Evolutionary conservation across 2,888 invertebrate species (phyloP).

Genomic region (Drosophila dives): DNA sequence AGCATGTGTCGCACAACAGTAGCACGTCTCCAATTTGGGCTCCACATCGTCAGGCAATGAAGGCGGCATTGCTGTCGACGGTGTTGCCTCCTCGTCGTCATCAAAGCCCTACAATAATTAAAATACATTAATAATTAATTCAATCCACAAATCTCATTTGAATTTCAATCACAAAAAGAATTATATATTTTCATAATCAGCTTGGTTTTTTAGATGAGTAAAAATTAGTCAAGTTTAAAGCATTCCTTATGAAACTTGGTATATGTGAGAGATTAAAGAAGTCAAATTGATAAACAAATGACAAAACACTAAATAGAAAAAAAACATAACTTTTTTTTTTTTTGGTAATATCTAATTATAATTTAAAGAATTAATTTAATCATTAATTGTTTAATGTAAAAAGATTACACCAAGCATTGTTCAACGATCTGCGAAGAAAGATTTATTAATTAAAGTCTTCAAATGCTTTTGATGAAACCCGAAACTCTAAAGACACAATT

Average conservation of each 20-base stretch:
- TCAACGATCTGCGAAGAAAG: not conserved
- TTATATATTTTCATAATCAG: not conserved
- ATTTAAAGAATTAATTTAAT: not conserved
- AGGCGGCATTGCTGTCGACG: conserved; percentile 86
- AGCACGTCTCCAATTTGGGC: conserved; percentile 70
- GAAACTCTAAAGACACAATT: no score
- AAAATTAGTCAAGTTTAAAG: not conserved
- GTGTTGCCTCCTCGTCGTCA: conserved; percentile 87
- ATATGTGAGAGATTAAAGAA: not conserved
- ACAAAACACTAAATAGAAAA: no score
- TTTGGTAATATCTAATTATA: no score
- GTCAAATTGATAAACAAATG: no score
- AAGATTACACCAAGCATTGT: not conserved
- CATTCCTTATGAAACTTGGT: not conserved
- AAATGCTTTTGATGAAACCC: no score
- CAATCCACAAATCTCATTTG: not conserved
- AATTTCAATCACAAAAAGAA: not conserved
- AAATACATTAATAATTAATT: not conserved
- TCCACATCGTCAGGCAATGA: conserved; percentile 72
- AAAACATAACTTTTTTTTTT: not conserved
- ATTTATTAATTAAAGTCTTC: not conserved
- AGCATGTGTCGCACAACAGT: conserved; percentile 77
- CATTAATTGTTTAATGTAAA: not conserved
- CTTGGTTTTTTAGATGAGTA: not conserved
- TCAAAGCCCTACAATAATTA: conserved; percentile 78